A percentile compares a stretch with the other conserved stretches of the same genome.
Evolutionary conservation across 1,140 invertebrate genomes (phyloP).

Genomic region (Nylanderia fulva): DNA sequence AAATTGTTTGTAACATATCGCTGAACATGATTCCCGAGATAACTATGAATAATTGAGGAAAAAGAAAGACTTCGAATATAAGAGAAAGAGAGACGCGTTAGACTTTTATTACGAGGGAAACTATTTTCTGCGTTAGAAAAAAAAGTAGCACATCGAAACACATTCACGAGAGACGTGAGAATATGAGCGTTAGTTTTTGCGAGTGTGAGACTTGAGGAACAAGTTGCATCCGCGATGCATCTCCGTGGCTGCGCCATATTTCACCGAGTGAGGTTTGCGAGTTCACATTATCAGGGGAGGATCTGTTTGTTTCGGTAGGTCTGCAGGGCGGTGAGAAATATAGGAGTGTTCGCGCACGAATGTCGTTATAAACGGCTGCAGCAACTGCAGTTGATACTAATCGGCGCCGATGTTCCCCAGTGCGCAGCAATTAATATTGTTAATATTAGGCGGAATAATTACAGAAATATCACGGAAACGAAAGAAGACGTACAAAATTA

Average conservation of each 20-base stretch:
- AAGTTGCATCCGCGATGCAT: slow-evolving; percentile 43
- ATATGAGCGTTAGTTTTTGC: slow-evolving; percentile 64
- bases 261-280: slow-evolving; percentile 64
- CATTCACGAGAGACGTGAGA: slow-evolving; percentile 8
- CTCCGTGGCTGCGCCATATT: slow-evolving; percentile 52
- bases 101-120: background rate
- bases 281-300: slow-evolving; percentile 40
- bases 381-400: slow-evolving; percentile 47
- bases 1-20: background rate
- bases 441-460: slow-evolving; percentile 21
- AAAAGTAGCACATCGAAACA: background rate
- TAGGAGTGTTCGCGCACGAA: background rate
- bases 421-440: background rate
- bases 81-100: slow-evolving; percentile 27
- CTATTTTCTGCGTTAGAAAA: background rate
- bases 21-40: background rate
- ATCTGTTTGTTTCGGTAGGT: slow-evolving; percentile 44
- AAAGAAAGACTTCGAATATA: background rate
- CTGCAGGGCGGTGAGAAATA: slow-evolving; percentile 20
- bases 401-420: slow-evolving; percentile 16
- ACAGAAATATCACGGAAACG: background rate
- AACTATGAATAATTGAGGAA: slow-evolving; percentile 62
- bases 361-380: slow-evolving; percentile 22
- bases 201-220: slow-evolving; percentile 63
- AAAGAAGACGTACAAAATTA: background rate